These are phyloP conservation scores for Phocides pigmalion DNA, from an alignment of 1,140 invertebrate genomes.

Conservation along the genomic window DNA sequence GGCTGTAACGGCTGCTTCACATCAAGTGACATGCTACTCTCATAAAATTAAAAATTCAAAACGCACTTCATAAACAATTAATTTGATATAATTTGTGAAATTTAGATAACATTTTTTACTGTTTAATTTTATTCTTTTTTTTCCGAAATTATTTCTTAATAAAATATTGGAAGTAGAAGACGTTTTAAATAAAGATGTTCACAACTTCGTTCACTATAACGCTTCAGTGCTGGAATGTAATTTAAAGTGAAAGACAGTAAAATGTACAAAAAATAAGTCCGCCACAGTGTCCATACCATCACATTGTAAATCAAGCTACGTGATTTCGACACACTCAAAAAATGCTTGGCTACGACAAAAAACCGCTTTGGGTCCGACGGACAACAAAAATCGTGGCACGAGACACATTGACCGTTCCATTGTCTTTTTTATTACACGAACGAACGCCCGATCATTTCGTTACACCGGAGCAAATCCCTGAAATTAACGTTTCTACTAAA, in stretches of 20 bases:
- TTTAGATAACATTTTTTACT: no score
- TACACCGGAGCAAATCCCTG: conserved; percentile 61
- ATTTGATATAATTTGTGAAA: no score
- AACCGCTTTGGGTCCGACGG: conserved; percentile 44
- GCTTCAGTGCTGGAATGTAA: conserved; percentile 10
- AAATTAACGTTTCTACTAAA: conserved; percentile 30
- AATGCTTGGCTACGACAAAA: conserved; percentile 48
- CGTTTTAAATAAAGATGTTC: not conserved
- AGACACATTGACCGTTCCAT: conserved; percentile 68
- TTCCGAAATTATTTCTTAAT: no score
- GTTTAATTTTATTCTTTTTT: no score
- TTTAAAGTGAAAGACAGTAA: conserved; percentile 14
- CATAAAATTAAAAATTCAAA: no score
- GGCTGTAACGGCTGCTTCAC: no score
- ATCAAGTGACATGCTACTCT: no score
- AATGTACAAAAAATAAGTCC: conserved; percentile 30
- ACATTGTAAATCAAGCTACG: conserved; percentile 50
- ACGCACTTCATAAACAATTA: no score
- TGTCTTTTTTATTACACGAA: conserved; percentile 64
- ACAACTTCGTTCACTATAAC: not conserved
- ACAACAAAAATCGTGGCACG: conserved; percentile 71
- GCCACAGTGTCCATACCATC: conserved; percentile 26
- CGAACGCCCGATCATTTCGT: conserved; percentile 61
- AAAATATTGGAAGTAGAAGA: not conserved
- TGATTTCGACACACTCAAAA: conserved; percentile 60